Conservation (phyloP, 2,888 invertebrate species). For the Sceliomorpha sp. region DNA sequence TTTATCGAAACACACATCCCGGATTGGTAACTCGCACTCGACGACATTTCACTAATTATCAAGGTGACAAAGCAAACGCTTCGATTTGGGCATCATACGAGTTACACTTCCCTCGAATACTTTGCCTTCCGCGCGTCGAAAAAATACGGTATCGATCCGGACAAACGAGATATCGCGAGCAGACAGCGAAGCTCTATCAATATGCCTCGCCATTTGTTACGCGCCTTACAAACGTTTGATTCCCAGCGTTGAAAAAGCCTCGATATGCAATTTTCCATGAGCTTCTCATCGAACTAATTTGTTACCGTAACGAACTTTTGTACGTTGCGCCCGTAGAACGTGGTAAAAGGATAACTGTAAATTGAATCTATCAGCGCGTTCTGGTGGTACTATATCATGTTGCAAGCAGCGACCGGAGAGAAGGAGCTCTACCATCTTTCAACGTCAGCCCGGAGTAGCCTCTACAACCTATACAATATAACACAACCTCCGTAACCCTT, state of each 20-base stretch:
- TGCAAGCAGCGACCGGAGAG: slow-evolving; percentile 73
- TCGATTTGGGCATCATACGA: no score
- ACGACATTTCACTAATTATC: slow-evolving; percentile 75
- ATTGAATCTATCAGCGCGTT: slow-evolving; percentile 79
- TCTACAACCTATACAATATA: slow-evolving; percentile 58
- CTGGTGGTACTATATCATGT: slow-evolving; percentile 78
- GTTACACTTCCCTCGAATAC: no score
- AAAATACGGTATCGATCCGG: no score
- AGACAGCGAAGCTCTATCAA: no score
- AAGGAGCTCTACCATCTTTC: slow-evolving; percentile 78
- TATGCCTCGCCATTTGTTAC: no score
- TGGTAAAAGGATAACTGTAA: slow-evolving; percentile 67
- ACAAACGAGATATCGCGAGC: no score
- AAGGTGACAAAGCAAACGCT: slow-evolving; percentile 64
- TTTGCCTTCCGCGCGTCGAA: no score
- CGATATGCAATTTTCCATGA: no score
- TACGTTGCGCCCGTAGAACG: slow-evolving; percentile 23
- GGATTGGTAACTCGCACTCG: slow-evolving; percentile 72
- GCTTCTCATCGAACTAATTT: neutral
- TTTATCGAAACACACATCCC: slow-evolving; percentile 59
- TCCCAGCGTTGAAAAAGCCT: no score
- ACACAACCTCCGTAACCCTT: slow-evolving; percentile 61
- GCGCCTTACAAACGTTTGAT: no score
- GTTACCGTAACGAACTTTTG: slow-evolving; percentile 11
- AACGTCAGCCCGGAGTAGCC: slow-evolving; percentile 73